A percentile compares a stretch with the other conserved stretches of the same genome.
These are phyloP conservation scores for Catostomus latipinnis DNA, from an alignment of 2,797 vertebrate genomes.

Conservation along the genomic window DNA sequence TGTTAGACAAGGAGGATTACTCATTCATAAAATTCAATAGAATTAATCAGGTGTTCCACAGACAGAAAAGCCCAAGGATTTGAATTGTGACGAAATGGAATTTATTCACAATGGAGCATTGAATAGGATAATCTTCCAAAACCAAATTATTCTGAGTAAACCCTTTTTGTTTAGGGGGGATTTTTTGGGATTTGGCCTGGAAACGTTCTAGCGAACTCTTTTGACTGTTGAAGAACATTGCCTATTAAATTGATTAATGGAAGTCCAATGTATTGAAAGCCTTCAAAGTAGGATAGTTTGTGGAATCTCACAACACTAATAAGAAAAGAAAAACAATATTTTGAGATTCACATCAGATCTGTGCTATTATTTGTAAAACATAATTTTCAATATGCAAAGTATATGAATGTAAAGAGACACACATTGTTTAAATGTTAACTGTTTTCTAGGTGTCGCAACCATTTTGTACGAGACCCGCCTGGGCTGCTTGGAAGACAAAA, in stretches of 20 bases:
- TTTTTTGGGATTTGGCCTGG: neutral
- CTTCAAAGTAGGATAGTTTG: too few relatives aligned
- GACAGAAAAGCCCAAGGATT: neutral
- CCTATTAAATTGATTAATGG: neutral
- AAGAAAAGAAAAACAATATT: too few relatives aligned
- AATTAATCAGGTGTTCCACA: constrained; percentile 3
- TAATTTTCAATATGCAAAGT: too few relatives aligned
- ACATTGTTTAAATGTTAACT: constrained; percentile 70
- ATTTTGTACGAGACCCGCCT: constrained; percentile 88
- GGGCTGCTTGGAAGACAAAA: constrained; percentile 86
- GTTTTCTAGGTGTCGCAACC: constrained; percentile 82
- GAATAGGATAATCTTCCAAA: neutral
- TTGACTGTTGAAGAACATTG: neutral
- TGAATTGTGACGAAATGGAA: neutral
- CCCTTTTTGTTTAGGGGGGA: neutral
- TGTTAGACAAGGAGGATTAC: neutral
- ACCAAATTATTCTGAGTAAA: neutral
- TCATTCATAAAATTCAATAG: neutral
- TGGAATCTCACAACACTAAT: too few relatives aligned
- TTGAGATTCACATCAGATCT: too few relatives aligned
- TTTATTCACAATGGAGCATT: neutral
- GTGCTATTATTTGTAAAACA: too few relatives aligned
- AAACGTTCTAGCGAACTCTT: too few relatives aligned
- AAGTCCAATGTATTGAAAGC: neutral
- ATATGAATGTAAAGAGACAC: too few relatives aligned